Evolutionary conservation across 2,113 vertebrate genomes (phyloP), one percentile per base, ranked within the genome.

Genomic region (Stictonetta naevosa): DNA sequence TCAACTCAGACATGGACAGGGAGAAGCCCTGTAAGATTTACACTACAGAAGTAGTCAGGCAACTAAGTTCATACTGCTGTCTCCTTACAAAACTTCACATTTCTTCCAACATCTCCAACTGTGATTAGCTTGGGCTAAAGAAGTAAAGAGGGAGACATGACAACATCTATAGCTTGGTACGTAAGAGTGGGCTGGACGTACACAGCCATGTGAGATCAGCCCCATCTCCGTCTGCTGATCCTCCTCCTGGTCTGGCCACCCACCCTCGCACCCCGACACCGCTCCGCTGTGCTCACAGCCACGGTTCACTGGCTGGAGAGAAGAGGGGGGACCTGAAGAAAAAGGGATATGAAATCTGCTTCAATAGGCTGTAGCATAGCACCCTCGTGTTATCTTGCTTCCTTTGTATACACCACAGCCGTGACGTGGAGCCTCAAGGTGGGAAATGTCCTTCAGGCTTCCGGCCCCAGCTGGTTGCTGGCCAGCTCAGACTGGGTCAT

Each of bases 151-250:
- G 36, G 46, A 74, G 31, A 83, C n/a, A 59, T 5, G 5, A 46
- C 50, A 77, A 63, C 13, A n/a, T 7, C 26, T 8, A 38, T 8
- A 91, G 62, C 58, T 56, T 23, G 44, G 84, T 28, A 68, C 26
- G 19, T 8, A 60, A 31, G 38, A 60, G 11, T 33, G 20, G 69
- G 31, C 31, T 64, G 56, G 42, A 60, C 19, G 3, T 31, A 44
- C 0, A 0, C 16, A 46, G 23, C 44, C 3, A 1, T 25, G 48
- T 25, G 53, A 87, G 20, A 64, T 0, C 25, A 26, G 67, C 34
- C 13, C 11, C 67, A 34, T 23, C 28, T 66, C 22, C n/a, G 64
- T 26, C 38, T 81, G 48, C 46, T n/a, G 38, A 56, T 64, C 38
- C 62, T 89, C 9, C 55, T 83, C 62, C 25, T 44, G 60, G 58